Base-by-base conservation (phyloP, 2,113 vertebrate genomes). In the Tamias sibiricus region DNA sequence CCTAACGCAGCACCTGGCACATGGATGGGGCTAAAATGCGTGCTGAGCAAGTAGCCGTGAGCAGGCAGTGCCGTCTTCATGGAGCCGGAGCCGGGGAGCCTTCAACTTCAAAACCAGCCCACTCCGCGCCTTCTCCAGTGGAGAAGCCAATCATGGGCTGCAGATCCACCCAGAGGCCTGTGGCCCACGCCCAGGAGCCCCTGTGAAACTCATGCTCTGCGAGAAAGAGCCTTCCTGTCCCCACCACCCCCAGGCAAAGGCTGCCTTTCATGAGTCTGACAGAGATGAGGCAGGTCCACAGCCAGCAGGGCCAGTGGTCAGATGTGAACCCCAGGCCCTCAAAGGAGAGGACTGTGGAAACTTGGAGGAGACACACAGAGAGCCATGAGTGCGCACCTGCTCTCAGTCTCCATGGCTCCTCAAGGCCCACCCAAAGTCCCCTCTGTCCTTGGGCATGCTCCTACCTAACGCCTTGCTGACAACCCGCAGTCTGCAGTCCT, bases 381-480 rank as follows among this genome's bases (percentile, higher is more conserved):
- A 64, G 62, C 37, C 0, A 12, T 6, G 20, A 42, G 22, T 0
- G 13, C 24, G 0, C 13, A 4, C n/a, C 24, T 62, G 22, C 10
- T 74, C 44, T 32, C n/a, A 0, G 20, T 71, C 77, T 47, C 8
- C 3, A 0, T 35, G 35, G 69, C 0, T 44, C 71, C 64, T 59
- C 49, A 42, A 74, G 35, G 35, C 44, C 47, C 64, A 32, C n/a
- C 54, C 4, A 1, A 59, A 35, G 8, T n/a, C 47, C 35, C 16
- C 72, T 8, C 72, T 8, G 20, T 57, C 54, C 20, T 22, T 2
- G 54, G 54, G 20, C 54, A 57, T 57, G 54, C 20, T 57, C 54
- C 54, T 6, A 20, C 20, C 54, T 57, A 57, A 32, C 6, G 35
- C 84, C 49, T 49, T 20, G n/a, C 0, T 7, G 54, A 42, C 40